Evolutionary conservation across 2,113 vertebrate genomes (phyloP).

Genomic region (Ramphastos sulfuratus): DNA sequence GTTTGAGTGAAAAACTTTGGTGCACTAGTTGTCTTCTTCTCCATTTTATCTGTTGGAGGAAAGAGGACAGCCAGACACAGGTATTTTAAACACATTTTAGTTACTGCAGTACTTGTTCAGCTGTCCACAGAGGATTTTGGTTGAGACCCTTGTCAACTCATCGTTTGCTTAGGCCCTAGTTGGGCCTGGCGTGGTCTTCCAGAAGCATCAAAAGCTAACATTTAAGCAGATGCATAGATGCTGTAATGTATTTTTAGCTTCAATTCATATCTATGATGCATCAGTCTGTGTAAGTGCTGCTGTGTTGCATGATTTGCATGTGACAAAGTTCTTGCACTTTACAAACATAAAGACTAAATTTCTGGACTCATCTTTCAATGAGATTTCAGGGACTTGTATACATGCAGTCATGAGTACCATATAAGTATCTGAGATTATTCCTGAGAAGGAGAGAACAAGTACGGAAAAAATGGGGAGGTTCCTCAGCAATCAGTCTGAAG

Average conservation of each 20-base stretch:
- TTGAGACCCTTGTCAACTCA: background rate
- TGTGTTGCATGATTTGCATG: conserved; percentile 7
- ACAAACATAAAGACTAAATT: background rate
- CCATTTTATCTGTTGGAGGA: background rate
- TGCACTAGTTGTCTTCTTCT: no score
- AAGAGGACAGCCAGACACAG: background rate
- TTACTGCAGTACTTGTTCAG: background rate
- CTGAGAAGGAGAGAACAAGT: background rate
- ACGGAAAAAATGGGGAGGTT: background rate
- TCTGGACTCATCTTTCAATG: background rate
- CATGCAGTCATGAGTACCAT: background rate
- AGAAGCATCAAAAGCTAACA: background rate
- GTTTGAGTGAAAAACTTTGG: no score
- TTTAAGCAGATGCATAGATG: background rate
- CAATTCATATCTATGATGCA: background rate
- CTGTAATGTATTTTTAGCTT: background rate
- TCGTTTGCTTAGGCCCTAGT: background rate
- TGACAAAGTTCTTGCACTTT: background rate
- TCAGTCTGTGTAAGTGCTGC: background rate
- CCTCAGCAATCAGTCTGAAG: background rate
- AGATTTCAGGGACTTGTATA: background rate
- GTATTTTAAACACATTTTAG: background rate
- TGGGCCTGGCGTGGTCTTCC: background rate
- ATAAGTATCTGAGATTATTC: background rate
- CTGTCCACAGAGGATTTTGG: background rate